A percentile compares a stretch with the other conserved stretches of the same genome.
These are phyloP conservation scores for Palloptera scutellata DNA, from an alignment of 2,888 invertebrate species.

Conservation along the genomic window DNA sequence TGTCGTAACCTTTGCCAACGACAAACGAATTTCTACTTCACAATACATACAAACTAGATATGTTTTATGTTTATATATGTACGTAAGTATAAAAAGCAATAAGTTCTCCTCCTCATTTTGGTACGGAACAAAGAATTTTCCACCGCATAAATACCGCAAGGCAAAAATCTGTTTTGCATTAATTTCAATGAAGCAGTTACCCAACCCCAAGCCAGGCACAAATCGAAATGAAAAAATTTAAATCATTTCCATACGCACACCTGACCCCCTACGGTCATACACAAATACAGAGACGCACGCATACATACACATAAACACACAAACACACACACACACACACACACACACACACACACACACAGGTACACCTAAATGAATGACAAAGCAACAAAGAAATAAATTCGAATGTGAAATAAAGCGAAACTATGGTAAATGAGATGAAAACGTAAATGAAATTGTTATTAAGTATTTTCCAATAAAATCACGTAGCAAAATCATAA, in stretches of 20 bases:
- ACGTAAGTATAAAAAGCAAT: too few species aligned
- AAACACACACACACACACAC: neutral
- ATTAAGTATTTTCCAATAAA: conserved; percentile 39
- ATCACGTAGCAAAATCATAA: conserved; percentile 34
- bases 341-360: too few species aligned
- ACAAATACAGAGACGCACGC: neutral
- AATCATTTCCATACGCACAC: neutral
- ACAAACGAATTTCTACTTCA: too few species aligned
- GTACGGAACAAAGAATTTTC: too few species aligned
- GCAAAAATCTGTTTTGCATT: conserved; percentile 23
- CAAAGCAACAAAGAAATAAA: conserved; percentile 5
- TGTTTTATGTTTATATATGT: too few species aligned
- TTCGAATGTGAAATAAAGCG: conserved; percentile 27
- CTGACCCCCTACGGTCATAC: too few species aligned
- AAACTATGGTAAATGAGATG: conserved; percentile 39
- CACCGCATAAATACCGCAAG: neutral
- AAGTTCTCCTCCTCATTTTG: too few species aligned
- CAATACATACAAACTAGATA: too few species aligned
- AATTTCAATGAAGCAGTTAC: conserved; percentile 25
- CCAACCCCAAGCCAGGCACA: neutral
- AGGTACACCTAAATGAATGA: conserved; percentile 1
- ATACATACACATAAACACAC: neutral
- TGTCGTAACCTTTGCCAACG: too few species aligned
- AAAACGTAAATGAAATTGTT: conserved; percentile 44
- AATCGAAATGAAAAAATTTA: neutral